phyloP scores from a whole-genome alignment of 1,140 invertebrate genomes.

The Palaemon carinicauda region DNA sequence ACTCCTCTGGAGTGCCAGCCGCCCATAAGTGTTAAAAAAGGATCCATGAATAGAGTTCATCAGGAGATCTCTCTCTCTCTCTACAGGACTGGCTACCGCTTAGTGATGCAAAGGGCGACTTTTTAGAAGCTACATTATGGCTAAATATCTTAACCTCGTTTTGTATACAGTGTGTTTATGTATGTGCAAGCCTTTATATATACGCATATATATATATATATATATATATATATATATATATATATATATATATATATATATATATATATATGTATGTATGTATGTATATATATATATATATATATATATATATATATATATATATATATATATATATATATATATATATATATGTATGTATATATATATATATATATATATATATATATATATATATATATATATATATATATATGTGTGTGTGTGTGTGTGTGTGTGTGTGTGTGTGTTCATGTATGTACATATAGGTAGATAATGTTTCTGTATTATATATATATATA shows the following conservation, averaged over 20 bases:
- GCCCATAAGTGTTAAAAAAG: too few species aligned
- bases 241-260: neutral
- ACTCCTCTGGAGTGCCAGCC: too few species aligned
- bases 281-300: too few species aligned
- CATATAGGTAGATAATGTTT: neutral
- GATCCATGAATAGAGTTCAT: too few species aligned
- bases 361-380: too few species aligned
- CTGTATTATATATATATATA: neutral
- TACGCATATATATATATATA: neutral
- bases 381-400: too few species aligned
- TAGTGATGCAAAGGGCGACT: neutral
- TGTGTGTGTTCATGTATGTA: neutral
- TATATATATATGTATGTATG: neutral
- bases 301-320: too few species aligned
- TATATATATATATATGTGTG: too few species aligned
- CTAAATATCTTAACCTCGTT: neutral
- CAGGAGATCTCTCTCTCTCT: too few species aligned
- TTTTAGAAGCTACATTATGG: neutral
- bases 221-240: neutral
- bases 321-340: neutral
- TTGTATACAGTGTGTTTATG: neutral
- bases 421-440: neutral
- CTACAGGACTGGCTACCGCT: too few species aligned
- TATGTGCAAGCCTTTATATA: neutral
- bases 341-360: neutral